phyloP scores from a whole-genome alignment of 2,797 vertebrate species.

The Oryzias sinensis region DNA sequence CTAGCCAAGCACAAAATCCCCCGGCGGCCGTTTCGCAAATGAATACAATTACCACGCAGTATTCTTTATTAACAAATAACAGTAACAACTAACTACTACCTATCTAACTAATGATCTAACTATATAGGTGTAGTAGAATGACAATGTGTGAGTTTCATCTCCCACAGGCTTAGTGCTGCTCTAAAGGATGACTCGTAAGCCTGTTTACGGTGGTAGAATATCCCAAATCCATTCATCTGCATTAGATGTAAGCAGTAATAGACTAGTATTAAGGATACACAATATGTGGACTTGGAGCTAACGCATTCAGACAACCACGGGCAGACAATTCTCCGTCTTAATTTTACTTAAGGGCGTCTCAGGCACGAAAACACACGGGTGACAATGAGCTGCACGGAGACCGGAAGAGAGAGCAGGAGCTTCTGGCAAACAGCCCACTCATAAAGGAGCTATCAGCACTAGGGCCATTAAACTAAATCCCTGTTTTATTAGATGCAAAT shows the following conservation, averaged over 20 bases:
- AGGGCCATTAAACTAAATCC: background rate
- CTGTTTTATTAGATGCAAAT: background rate
- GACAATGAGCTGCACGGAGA: background rate
- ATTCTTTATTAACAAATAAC: too few relatives aligned
- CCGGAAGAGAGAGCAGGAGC: background rate
- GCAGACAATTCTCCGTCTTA: background rate
- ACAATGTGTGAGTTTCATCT: too few relatives aligned
- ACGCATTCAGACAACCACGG: background rate
- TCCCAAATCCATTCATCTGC: too few relatives aligned
- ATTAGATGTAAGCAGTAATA: background rate
- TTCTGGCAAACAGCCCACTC: background rate
- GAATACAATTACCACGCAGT: too few relatives aligned
- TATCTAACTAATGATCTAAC: too few relatives aligned
- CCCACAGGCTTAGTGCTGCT: too few relatives aligned
- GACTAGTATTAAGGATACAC: background rate
- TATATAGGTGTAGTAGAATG: too few relatives aligned
- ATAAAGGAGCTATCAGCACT: background rate
- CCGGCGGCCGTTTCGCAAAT: too few relatives aligned
- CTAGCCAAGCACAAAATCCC: too few relatives aligned
- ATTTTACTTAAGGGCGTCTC: background rate
- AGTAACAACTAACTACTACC: too few relatives aligned
- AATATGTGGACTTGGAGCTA: background rate
- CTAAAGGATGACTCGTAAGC: too few relatives aligned
- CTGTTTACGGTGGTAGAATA: too few relatives aligned
- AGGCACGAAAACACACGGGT: background rate